phyloP scores from a whole-genome alignment of 2,888 invertebrate species.

The Gastrophysa polygoni region DNA sequence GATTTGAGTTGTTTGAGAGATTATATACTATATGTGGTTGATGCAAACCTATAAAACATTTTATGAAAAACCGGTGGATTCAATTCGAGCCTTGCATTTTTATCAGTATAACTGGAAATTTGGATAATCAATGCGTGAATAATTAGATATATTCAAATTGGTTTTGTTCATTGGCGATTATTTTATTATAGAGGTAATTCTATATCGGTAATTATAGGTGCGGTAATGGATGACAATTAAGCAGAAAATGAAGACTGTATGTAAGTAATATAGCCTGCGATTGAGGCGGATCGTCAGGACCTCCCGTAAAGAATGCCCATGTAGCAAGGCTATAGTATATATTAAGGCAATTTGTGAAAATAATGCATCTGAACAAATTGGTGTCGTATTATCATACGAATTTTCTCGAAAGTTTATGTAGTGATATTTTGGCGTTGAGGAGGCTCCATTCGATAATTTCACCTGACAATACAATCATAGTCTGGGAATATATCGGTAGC shows the following conservation, averaged over 20 bases:
- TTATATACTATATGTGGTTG: no score
- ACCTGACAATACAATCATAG: no score
- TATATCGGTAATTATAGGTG: constrained; percentile 9
- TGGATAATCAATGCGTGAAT: constrained; percentile 9
- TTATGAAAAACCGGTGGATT: no score
- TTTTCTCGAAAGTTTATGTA: neutral
- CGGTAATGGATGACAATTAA: constrained; percentile 15
- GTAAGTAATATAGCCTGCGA: constrained; percentile 2
- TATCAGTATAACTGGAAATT: constrained; percentile 9
- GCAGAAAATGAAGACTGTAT: constrained; percentile 9
- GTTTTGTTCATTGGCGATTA: constrained; percentile 10
- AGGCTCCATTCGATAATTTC: no score
- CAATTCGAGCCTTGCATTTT: neutral
- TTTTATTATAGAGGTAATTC: constrained; percentile 12
- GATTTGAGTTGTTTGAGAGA: no score
- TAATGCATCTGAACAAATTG: neutral
- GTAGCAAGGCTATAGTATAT: neutral
- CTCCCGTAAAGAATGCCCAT: constrained; percentile 9
- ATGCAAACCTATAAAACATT: no score
- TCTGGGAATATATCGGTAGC: no score
- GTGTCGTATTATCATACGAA: neutral
- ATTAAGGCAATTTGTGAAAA: neutral
- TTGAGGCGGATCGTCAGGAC: constrained; percentile 1
- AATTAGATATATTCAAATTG: constrained; percentile 19
- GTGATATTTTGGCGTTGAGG: neutral